These are phyloP conservation scores for Diaphora mendica DNA, from an alignment of 2,888 invertebrate genomes.

Conservation along the genomic window DNA sequence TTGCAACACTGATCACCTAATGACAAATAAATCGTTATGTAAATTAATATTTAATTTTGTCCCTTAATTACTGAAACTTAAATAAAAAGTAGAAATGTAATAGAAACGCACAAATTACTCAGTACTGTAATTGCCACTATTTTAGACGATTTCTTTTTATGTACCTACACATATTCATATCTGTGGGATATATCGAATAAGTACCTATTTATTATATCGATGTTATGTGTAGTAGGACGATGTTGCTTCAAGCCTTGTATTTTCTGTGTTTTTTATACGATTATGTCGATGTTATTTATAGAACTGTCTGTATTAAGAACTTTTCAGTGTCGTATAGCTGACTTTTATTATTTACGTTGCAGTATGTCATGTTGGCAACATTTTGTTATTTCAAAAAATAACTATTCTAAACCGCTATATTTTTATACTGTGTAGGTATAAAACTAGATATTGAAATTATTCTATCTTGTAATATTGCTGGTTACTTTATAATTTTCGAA, in stretches of 20 bases:
- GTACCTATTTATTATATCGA: conserved; percentile 45
- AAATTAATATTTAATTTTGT: conserved; percentile 11
- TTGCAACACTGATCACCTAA: not conserved
- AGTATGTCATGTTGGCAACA: not conserved
- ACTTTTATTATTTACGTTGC: not conserved
- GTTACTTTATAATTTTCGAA: not conserved
- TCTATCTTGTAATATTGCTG: not conserved
- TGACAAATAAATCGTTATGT: not conserved
- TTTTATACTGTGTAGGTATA: not conserved
- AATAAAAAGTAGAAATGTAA: conserved; percentile 67
- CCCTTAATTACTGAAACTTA: conserved; percentile 33
- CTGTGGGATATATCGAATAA: conserved; percentile 33
- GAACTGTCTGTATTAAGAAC: not conserved
- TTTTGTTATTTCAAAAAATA: not conserved
- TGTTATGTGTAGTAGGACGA: conserved; percentile 57
- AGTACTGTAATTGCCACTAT: conserved; percentile 58
- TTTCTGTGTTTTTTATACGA: conserved; percentile 50
- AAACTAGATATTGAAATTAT: not conserved
- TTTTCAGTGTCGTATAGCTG: not conserved
- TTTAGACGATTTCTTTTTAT: conserved; percentile 54
- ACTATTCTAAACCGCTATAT: not conserved
- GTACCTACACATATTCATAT: conserved; percentile 30
- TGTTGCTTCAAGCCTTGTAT: conserved; percentile 60
- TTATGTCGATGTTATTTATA: conserved; percentile 21
- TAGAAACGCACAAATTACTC: conserved; percentile 78